Evolutionary conservation across 2,888 invertebrate genomes (phyloP), one percentile per base, ranked within the genome.

Genomic region (Acheta domesticus): DNA sequence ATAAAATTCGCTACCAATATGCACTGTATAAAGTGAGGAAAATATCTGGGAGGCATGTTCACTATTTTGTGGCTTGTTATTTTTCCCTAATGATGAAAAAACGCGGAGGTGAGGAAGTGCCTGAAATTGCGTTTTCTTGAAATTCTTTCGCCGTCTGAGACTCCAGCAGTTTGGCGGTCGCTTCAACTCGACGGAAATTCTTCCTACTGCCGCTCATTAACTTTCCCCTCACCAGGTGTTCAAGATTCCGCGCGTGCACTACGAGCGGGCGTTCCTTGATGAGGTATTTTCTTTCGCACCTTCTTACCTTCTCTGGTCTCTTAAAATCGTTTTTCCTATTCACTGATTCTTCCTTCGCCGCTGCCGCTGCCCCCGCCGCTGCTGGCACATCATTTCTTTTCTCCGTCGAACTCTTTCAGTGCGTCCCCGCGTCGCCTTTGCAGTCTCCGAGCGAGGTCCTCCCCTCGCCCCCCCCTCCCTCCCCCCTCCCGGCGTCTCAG

Each of bases 301-400:
- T 36, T 36, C 36, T 36, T 36, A 36, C 36, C 36, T 36, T 36
- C 36, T 36, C 36, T 36, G 36, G 36, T 36, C 62, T 62, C 62
- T 74, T 48, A 79, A 79, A 79, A 81, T 79, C 81, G 80, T 80
- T 80, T 80, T 80, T 80, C 80, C 77, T 79, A 80, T 80, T 80
- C 80, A 80, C 77, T 80, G 80, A 78, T 36, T 76, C 78, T 80
- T 80, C 80, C 50, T 48, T 62, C 49, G 75, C 73, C 76, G 62
- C 79, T n/a, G n/a, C 11, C 73, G 73, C 36, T 36, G 20, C 16
- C 76, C 11, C 48, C 76, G 16, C 23, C 62, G 14, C 76, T 48
- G 76, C 76, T 76, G 36, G n/a, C 49, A n/a, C 49, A 48, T 48
- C 48, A n/a, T 48, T 76, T 76, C 76, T 76, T 76, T 76, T 76